These are phyloP conservation scores for Solenodon paradoxus DNA, from an alignment of 2,113 vertebrate species.

Conservation along the genomic window DNA sequence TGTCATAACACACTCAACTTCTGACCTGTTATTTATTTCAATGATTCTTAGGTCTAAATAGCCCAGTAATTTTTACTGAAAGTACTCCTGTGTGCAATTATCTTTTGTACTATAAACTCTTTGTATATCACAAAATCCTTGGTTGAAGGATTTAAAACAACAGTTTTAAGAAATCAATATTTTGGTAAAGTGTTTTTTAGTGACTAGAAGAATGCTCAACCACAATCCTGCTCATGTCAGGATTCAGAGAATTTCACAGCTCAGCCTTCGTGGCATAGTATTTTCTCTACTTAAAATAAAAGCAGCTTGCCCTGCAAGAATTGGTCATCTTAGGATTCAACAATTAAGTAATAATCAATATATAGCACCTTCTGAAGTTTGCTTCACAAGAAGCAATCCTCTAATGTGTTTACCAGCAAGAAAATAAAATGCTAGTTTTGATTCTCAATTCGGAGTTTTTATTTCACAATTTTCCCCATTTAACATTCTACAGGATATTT, in stretches of 20 bases:
- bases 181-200: neutral
- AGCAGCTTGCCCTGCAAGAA: neutral
- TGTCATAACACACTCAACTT: neutral
- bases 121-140: neutral
- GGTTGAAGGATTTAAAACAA: neutral
- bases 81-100: neutral
- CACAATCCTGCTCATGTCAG: neutral
- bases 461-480: neutral
- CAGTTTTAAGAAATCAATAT: neutral
- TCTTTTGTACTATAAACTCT: neutral
- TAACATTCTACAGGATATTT: neutral
- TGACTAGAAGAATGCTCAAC: neutral
- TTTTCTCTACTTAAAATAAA: constrained; percentile 14
- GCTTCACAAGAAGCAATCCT: neutral
- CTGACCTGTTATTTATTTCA: neutral
- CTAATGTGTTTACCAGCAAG: neutral
- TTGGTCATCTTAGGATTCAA: neutral
- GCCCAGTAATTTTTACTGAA: neutral
- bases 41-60: neutral
- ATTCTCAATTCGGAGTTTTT: constrained; percentile 7
- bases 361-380: neutral
- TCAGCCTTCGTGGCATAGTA: neutral
- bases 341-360: neutral
- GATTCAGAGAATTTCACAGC: neutral
- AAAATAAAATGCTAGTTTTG: neutral